These are phyloP conservation scores for Agrilus mali DNA, from an alignment of 2,888 invertebrate species.

Conservation along the genomic window DNA sequence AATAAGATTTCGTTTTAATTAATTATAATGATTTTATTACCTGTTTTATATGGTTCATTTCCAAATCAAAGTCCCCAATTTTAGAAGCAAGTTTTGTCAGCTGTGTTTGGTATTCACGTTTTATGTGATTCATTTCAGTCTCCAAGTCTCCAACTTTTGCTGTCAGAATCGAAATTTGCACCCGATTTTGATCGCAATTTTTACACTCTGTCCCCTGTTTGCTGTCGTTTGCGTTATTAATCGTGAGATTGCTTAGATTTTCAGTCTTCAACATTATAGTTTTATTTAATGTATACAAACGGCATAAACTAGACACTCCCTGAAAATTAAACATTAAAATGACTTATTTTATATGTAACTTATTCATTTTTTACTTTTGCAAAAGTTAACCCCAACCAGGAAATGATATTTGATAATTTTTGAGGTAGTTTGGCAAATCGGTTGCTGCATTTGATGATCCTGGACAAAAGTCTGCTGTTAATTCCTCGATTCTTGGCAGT, in stretches of 20 bases:
- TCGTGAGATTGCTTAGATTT: background rate
- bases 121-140: conserved; percentile 6
- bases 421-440: conserved; percentile 18
- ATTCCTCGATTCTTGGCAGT: background rate
- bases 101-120: conserved; percentile 1
- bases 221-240: background rate
- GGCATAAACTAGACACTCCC: conserved; percentile 8
- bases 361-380: conserved; percentile 19
- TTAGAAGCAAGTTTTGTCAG: background rate
- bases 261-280: background rate
- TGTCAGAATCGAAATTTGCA: conserved; percentile 14
- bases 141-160: conserved; percentile 13
- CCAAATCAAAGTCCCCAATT: background rate
- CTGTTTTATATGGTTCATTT: background rate
- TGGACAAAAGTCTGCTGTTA: conserved; percentile 14
- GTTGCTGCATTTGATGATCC: conserved; percentile 19
- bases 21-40: too few relatives aligned
- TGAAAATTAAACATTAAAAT: conserved; percentile 4
- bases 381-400: conserved; percentile 20
- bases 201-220: conserved; percentile 1
- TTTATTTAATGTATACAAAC: conserved; percentile 2
- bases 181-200: conserved; percentile 15
- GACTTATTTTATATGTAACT: too few relatives aligned
- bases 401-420: conserved; percentile 19
- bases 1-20: too few relatives aligned